Conservation (phyloP, 2,113 vertebrate genomes). For the Girardinichthys multiradiatus region DNA sequence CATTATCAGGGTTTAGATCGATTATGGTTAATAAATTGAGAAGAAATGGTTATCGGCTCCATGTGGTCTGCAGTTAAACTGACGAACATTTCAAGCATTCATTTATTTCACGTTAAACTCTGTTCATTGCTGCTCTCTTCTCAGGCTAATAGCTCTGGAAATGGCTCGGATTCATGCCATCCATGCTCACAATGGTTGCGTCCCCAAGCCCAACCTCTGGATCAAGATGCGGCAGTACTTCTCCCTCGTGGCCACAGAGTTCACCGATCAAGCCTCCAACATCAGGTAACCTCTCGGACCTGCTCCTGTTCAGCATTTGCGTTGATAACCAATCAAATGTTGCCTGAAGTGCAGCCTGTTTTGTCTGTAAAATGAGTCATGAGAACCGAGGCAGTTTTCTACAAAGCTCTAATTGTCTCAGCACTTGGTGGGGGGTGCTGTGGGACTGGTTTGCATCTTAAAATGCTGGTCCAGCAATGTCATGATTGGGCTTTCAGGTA, state of each 20-base stretch:
- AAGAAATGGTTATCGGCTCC: no score
- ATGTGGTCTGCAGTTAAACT: no score
- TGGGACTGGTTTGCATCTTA: no score
- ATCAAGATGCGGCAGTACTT: slow-evolving; percentile 92
- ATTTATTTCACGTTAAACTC: background rate
- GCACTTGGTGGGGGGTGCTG: no score
- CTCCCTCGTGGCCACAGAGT: slow-evolving; percentile 89
- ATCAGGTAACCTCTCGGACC: slow-evolving; percentile 79
- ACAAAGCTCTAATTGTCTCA: no score
- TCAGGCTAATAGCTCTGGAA: slow-evolving; percentile 91
- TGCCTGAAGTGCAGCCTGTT: background rate
- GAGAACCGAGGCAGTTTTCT: background rate
- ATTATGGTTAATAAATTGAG: background rate
- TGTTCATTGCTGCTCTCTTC: background rate
- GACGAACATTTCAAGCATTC: no score
- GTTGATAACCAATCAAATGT: slow-evolving; percentile 2
- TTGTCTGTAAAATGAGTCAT: slow-evolving; percentile 16
- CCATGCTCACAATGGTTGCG: slow-evolving; percentile 92
- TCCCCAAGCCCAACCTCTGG: slow-evolving; percentile 94
- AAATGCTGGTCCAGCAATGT: no score
- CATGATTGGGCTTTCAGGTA: no score
- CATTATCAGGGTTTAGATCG: background rate
- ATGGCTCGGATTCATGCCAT: slow-evolving; percentile 96
- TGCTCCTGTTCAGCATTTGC: background rate
- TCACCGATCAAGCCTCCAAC: slow-evolving; percentile 83